A percentile compares a stretch with the other conserved stretches of the same genome.
Evolutionary conservation across 2,113 vertebrate species (phyloP).

Genomic region (Axis porcinus): DNA sequence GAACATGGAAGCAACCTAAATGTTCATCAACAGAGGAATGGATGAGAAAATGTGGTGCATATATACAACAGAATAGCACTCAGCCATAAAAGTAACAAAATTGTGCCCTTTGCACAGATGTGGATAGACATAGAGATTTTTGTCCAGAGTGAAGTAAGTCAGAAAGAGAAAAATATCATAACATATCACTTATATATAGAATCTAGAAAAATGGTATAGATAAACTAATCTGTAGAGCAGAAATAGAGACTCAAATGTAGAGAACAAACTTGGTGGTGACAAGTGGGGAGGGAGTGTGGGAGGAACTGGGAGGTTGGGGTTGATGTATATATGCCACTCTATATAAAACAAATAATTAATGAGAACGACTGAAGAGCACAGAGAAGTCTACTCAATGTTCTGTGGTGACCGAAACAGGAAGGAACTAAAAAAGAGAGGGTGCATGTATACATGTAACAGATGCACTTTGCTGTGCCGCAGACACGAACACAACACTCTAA

Average conservation of each 20-base stretch:
- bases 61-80: neutral
- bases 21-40: neutral
- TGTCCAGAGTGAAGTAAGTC: neutral
- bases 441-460: neutral
- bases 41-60: neutral
- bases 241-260: neutral
- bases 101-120: neutral
- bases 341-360: neutral
- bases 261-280: neutral
- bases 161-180: neutral
- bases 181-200: neutral
- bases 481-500: neutral
- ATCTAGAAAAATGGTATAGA: neutral
- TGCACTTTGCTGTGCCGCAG: neutral
- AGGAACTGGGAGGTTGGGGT: neutral
- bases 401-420: neutral
- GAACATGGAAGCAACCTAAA: neutral
- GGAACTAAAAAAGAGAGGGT: neutral
- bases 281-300: rapidly evolving
- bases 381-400: neutral
- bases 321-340: neutral
- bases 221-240: neutral
- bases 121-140: neutral
- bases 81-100: neutral
- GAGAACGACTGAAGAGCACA: neutral